Base-by-base conservation (phyloP, 2,113 vertebrate genomes). In the Psittacus erithacus region DNA sequence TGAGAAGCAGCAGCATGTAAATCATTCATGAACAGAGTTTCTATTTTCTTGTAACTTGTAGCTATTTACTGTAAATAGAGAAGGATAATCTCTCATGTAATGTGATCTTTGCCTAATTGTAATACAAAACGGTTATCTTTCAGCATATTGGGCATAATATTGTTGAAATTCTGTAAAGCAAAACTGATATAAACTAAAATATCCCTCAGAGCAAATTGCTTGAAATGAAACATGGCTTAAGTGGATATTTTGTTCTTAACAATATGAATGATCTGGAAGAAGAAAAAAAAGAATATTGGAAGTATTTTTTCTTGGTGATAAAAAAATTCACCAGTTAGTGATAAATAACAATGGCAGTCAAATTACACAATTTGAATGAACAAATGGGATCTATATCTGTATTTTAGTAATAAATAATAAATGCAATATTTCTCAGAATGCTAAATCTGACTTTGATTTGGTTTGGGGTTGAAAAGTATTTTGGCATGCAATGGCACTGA, bases 71-170 rank as follows among this genome's bases (percentile, higher is more conserved):
- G 76, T 92, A 97, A 96, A 96, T 82, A 92, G 71, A 59, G 79
- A 79, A 93, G 46, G 68, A 91, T 97, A 97, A 96, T 97, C 88
- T 95, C 88, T 96, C 88, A 97, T 96, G 95, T 96, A 97, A 97
- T 90, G 84, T 81, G 95, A 95, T 97, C 79, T 78, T 39, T 83
- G 76, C 79, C 71, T 97, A 96, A 96, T 95, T 96, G 73, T 82
- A 80, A 88, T 84, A 96, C 78, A 96, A 96, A 97, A 82, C 0
- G 24, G 3, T 50, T 82, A 62, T 93, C 69, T 86, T 94, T 81
- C 73, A 91, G 84, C 63, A 93, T 84, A 44, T 46, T 91, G 57
- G 38, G 70, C 70, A 80, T 87, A 92, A 94, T 81, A 86, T 74
- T 88, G 73, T 90, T 90, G 75, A 83, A 90, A 86, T 91, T 90